Conservation (phyloP, 2,888 invertebrate species). For the Nomada ruficornis region DNA sequence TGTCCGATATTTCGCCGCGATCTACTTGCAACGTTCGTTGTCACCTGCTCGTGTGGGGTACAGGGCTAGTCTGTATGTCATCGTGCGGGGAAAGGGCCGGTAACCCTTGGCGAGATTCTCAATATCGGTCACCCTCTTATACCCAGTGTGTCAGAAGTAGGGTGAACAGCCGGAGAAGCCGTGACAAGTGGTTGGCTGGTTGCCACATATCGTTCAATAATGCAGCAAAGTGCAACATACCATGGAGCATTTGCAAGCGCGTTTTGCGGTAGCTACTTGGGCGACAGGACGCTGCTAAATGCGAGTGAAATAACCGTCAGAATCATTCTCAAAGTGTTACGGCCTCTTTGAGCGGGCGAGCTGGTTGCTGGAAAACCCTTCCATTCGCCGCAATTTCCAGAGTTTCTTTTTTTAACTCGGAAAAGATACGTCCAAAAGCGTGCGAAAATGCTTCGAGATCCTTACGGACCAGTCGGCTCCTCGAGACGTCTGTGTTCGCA, state of each 20-base stretch:
- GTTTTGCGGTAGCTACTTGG: neutral
- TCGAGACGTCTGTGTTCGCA: too few species aligned
- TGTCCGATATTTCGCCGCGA: too few species aligned
- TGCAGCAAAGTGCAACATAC: slow-evolving; percentile 51
- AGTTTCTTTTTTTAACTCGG: neutral
- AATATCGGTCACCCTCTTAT: slow-evolving; percentile 57
- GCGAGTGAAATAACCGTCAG: slow-evolving; percentile 5
- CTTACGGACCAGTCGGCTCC: too few species aligned
- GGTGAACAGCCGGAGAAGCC: slow-evolving; percentile 73
- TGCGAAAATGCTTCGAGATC: too few species aligned
- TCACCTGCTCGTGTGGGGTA: neutral
- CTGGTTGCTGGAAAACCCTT: too few species aligned
- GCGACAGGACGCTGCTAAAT: slow-evolving; percentile 19
- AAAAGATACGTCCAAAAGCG: neutral
- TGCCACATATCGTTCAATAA: slow-evolving; percentile 68
- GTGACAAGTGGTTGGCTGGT: slow-evolving; percentile 74
- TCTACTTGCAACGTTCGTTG: neutral
- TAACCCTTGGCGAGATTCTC: slow-evolving; percentile 22
- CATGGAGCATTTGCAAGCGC: slow-evolving; percentile 21
- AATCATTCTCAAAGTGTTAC: slow-evolving; percentile 14
- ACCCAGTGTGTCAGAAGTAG: slow-evolving; percentile 52
- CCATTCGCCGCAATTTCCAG: neutral
- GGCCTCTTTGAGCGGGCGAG: neutral
- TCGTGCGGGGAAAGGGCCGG: neutral
- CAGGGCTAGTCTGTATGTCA: neutral